phyloP scores from a whole-genome alignment of 2,797 vertebrate genomes.

The Morus bassanus region DNA sequence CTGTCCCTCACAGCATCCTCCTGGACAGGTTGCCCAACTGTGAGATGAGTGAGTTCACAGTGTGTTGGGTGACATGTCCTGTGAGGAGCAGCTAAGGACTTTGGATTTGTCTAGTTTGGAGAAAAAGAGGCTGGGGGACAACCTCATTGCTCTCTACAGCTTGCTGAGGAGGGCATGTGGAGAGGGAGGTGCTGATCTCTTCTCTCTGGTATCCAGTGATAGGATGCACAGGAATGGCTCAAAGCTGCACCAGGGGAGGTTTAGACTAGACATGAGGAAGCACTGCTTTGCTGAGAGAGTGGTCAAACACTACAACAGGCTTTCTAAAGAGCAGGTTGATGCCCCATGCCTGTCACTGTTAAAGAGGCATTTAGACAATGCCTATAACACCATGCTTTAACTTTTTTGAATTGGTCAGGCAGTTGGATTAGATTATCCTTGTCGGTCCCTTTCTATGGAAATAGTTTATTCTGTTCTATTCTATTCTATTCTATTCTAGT shows the following conservation, averaged over 20 bases:
- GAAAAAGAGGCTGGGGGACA: too few species aligned
- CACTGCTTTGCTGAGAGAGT: not conserved
- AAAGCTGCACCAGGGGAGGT: not conserved
- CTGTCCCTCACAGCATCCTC: not conserved
- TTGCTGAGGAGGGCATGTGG: not conserved
- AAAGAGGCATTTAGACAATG: not conserved
- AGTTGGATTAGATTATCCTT: not conserved
- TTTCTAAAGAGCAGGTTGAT: not conserved
- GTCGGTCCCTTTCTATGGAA: not conserved
- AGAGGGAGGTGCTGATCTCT: not conserved
- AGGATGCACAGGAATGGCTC: not conserved
- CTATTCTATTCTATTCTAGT: not conserved
- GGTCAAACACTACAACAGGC: not conserved
- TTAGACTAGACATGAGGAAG: not conserved
- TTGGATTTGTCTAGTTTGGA: too few species aligned
- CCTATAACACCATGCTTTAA: not conserved
- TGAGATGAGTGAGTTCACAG: rapidly evolving
- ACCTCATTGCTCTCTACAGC: not conserved
- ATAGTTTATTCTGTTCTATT: too few species aligned
- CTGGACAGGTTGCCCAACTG: not conserved
- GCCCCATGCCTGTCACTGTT: not conserved
- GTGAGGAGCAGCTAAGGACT: too few species aligned
- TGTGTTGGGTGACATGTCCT: not conserved
- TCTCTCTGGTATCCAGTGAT: not conserved
- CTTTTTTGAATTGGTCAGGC: not conserved